A percentile compares a stretch with the other conserved stretches of the same genome.
Evolutionary conservation across 2,113 vertebrate genomes (phyloP).

Genomic region (Corythornis cristatus): DNA sequence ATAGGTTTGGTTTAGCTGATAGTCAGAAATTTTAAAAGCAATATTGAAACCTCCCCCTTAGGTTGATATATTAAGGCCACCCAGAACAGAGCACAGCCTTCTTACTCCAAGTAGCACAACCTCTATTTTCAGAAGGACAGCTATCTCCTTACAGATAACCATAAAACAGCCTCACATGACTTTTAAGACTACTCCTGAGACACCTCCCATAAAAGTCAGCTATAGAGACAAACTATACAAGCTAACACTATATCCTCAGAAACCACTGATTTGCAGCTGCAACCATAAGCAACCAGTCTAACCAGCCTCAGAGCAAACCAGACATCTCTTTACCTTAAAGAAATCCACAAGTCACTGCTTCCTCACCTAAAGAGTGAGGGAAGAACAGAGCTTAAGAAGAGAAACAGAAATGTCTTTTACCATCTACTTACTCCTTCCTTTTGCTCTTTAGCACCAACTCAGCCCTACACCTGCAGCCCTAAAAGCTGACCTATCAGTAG

Average conservation of each 20-base stretch:
- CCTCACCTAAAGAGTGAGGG: accelerated
- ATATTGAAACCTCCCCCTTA: background rate
- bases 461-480: background rate
- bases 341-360: background rate
- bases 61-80: background rate
- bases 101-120: background rate
- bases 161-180: background rate
- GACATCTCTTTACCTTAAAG: background rate
- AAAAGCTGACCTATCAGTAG: background rate
- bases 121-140: background rate
- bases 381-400: background rate
- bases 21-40: background rate
- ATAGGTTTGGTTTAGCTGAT: background rate
- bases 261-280: background rate
- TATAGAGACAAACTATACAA: background rate
- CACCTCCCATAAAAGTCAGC: background rate
- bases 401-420: background rate
- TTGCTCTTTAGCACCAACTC: background rate
- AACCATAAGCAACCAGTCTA: background rate
- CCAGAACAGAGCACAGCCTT: background rate
- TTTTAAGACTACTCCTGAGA: background rate
- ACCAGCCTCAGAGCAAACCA: background rate
- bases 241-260: background rate
- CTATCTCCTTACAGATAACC: background rate
- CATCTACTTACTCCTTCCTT: background rate